These are phyloP conservation scores for Eulithis testata DNA, from an alignment of 2,888 invertebrate species.

Conservation along the genomic window DNA sequence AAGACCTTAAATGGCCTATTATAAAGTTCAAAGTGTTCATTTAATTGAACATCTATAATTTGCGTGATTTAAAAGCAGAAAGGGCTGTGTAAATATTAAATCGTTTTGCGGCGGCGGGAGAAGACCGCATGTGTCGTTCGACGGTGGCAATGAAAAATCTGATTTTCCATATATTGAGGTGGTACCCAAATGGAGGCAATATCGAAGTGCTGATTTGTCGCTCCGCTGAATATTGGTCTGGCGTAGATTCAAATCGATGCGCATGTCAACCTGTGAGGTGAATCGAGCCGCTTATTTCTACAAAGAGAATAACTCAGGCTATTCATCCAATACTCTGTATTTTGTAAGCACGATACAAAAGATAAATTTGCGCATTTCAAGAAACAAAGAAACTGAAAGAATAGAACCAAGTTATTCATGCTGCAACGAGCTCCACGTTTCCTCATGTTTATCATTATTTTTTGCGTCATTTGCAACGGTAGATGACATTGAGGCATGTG, in stretches of 20 bases:
- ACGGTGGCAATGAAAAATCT: constrained; percentile 69
- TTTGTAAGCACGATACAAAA: constrained; percentile 15
- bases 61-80: constrained; percentile 44
- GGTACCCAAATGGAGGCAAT: constrained; percentile 81
- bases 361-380: constrained; percentile 17
- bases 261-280: constrained; percentile 60
- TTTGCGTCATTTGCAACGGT: constrained; percentile 72
- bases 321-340: constrained; percentile 30
- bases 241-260: constrained; percentile 78
- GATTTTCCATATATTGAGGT: constrained; percentile 77
- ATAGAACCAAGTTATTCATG: constrained; percentile 38
- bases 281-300: constrained; percentile 64
- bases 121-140: constrained; percentile 45
- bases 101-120: constrained; percentile 38
- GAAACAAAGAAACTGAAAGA: constrained; percentile 30
- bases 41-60: constrained; percentile 57
- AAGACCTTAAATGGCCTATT: constrained; percentile 61
- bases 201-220: constrained; percentile 83
- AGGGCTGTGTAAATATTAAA: constrained; percentile 52
- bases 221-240: constrained; percentile 79
- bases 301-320: constrained; percentile 51
- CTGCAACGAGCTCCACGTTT: constrained; percentile 47
- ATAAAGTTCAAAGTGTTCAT: constrained; percentile 60
- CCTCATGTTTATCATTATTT: constrained; percentile 65
- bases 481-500: constrained; percentile 76